Evolutionary conservation across 2,113 vertebrate species (phyloP).

Genomic region (Urocitellus parryii): DNA sequence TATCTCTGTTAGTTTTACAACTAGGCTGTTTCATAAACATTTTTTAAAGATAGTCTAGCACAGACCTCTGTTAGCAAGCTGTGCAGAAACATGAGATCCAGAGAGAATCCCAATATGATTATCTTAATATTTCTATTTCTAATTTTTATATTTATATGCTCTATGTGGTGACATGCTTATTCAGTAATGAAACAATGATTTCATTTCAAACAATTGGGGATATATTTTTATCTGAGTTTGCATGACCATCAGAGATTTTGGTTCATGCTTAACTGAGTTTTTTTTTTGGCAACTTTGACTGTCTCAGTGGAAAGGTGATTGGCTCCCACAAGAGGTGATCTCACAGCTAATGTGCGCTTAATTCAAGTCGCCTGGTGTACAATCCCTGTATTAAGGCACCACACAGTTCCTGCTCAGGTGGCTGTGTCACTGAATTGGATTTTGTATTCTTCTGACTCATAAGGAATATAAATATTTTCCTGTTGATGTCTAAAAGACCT

Average conservation of each 20-base stretch:
- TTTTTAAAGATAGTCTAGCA: neutral
- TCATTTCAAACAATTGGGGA: neutral
- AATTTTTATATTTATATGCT: constrained; percentile 1
- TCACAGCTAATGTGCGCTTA: neutral
- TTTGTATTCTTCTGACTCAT: constrained; percentile 8
- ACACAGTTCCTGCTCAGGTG: neutral
- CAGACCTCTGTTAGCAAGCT: neutral
- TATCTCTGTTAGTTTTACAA: neutral
- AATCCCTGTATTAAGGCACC: neutral
- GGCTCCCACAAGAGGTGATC: neutral
- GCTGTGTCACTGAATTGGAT: neutral
- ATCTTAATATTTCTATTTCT: constrained; percentile 44
- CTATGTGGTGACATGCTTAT: neutral
- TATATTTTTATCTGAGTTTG: neutral
- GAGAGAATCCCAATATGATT: neutral
- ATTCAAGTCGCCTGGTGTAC: neutral
- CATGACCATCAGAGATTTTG: neutral
- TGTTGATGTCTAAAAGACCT: neutral
- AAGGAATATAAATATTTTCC: neutral
- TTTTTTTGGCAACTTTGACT: neutral
- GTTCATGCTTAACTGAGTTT: neutral
- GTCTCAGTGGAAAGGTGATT: neutral
- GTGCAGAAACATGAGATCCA: neutral
- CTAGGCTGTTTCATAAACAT: neutral
- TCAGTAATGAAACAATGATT: neutral